Evolutionary conservation across 2,113 vertebrate species (phyloP).

Genomic region (Heliornis fulica): DNA sequence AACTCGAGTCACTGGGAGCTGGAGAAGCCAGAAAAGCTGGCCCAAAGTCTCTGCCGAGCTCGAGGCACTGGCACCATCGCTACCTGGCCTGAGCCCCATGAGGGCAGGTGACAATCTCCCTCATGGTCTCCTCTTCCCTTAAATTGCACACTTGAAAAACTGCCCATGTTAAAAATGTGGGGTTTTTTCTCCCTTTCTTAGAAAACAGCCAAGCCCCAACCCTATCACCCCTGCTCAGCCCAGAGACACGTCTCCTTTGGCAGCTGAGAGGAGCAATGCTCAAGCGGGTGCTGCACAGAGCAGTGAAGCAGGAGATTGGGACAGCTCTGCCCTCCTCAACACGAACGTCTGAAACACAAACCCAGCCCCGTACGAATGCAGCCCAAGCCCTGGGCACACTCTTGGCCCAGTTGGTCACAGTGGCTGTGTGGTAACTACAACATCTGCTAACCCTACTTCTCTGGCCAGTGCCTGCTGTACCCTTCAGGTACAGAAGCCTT

Average conservation of each 20-base stretch:
- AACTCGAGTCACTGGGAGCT: background rate
- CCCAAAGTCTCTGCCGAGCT: background rate
- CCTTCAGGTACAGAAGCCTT: background rate
- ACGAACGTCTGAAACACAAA: background rate
- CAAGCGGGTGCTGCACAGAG: background rate
- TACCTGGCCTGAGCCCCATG: too few relatives aligned
- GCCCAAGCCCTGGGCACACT: background rate
- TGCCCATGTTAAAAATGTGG: background rate
- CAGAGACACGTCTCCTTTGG: background rate
- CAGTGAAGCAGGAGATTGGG: background rate
- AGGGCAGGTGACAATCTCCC: background rate
- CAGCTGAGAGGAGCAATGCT: background rate
- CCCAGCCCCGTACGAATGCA: background rate
- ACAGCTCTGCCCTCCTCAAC: background rate
- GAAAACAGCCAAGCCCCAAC: background rate
- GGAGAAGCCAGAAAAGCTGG: background rate
- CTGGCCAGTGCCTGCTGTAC: background rate
- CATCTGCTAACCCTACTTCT: background rate
- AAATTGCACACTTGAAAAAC: background rate
- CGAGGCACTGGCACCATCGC: fast-evolving
- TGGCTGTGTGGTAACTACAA: background rate
- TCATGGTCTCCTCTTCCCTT: background rate
- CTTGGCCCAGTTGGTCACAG: background rate
- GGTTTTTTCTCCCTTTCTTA: background rate
- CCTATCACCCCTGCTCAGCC: background rate